Evolutionary conservation across 2,888 invertebrate species (phyloP).

Genomic region (Eupithecia subfuscata): DNA sequence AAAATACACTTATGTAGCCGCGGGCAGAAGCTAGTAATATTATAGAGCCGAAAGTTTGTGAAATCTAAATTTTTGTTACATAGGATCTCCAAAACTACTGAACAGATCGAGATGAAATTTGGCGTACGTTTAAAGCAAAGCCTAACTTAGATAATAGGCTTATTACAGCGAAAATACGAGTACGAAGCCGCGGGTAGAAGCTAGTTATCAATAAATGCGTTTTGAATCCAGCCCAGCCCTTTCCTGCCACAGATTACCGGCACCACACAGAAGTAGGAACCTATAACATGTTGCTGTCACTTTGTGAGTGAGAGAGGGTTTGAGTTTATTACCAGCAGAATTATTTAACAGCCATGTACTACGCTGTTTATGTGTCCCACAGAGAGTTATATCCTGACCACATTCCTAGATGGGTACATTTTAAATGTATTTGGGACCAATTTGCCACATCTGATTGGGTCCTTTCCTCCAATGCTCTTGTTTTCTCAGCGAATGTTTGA

Average conservation of each 20-base stretch:
- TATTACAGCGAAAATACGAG: no score
- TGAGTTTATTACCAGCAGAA: conserved; percentile 33
- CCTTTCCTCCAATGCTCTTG: neutral
- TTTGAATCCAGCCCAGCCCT: conserved; percentile 5
- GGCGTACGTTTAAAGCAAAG: no score
- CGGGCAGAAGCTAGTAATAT: no score
- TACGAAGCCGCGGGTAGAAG: no score
- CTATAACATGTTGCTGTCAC: conserved; percentile 32
- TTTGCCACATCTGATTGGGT: neutral
- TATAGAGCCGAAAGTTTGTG: no score
- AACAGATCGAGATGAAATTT: no score
- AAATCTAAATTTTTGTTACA: no score
- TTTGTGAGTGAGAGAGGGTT: conserved; percentile 31
- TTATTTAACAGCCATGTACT: conserved; percentile 23
- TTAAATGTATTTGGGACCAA: neutral
- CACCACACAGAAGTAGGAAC: conserved; percentile 1
- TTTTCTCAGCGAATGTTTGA: neutral
- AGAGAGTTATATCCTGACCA: conserved; percentile 20
- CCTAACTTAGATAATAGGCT: no score
- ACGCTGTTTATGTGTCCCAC: conserved; percentile 18
- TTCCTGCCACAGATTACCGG: conserved; percentile 12
- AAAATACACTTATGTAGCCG: no score
- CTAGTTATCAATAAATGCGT: neutral
- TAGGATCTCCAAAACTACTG: no score
- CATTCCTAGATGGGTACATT: conserved; percentile 15